Percentiles rank a stretch among this genome's conserved stretches.
These are phyloP conservation scores for Holothuria scabra DNA, from an alignment of 53 echinoderm and acorn worm species.

Conservation along the genomic window DNA sequence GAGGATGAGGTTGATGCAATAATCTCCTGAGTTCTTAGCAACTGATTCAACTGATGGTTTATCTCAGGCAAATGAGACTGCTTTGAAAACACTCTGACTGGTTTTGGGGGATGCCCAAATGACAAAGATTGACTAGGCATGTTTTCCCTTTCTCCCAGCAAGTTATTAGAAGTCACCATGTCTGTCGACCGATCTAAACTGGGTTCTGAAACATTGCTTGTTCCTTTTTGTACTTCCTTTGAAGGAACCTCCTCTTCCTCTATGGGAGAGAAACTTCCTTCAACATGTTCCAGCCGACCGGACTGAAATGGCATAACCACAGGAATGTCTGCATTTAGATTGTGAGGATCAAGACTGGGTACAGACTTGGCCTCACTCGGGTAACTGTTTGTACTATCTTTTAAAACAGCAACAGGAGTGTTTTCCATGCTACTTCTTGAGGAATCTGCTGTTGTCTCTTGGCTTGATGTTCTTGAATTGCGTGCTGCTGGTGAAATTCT, in stretches of 20 bases:
- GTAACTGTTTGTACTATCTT: conserved; percentile 25
- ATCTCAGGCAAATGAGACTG: conserved; percentile 10
- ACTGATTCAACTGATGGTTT: conserved; percentile 27
- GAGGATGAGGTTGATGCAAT: conserved; percentile 9
- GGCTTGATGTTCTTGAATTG: neutral
- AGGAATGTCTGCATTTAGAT: neutral
- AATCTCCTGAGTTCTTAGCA: conserved; percentile 22
- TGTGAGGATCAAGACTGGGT: neutral
- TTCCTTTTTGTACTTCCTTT: no score
- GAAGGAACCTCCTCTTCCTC: conserved; percentile 4
- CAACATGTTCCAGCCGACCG: conserved; percentile 28
- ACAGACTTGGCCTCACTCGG: neutral
- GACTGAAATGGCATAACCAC: neutral
- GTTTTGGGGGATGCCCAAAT: conserved; percentile 15
- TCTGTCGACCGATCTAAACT: no score
- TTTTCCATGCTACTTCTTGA: neutral
- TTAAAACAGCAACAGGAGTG: neutral
- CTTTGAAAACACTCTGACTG: conserved; percentile 10
- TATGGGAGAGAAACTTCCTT: conserved; percentile 44
- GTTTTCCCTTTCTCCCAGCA: no score
- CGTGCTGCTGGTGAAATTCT: neutral
- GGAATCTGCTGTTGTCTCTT: neutral
- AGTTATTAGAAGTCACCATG: no score
- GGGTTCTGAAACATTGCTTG: no score
- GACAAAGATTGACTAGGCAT: no score